Base-by-base conservation (phyloP, 2,113 vertebrate species). In the Scatophagus argus region DNA sequence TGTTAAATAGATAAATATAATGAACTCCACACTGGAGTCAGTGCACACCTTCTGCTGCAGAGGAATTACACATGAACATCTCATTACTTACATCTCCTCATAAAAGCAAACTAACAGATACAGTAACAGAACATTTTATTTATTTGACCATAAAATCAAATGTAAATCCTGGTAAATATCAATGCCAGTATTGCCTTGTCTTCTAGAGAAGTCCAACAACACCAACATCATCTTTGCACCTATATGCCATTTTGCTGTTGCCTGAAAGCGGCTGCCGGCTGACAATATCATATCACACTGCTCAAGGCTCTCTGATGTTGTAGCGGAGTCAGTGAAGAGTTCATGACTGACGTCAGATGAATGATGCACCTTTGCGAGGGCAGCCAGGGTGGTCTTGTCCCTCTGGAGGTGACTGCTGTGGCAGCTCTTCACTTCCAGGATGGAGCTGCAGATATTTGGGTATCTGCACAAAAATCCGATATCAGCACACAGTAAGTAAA, bases 381-480 rank as follows among this genome's bases (percentile, higher is more conserved):
- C 7, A 61, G 92, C 91, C 86, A 94, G 90, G 54, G 93, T 76
- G 38, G 86, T 76, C 31, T 95, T 89, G 0, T 89, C 88, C 66
- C 87, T 92, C 87, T 91, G 94, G 78, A 83, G 93, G 49, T 52
- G 3, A 74, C 8, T 6, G 9, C 74, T 84, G 52, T 85, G 93
- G 84, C 86, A 92, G 76, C 88, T 83, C 56, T 89, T 84, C 81
- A 74, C 86, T 81, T 93, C 93, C 54, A 91, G 86, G 84, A 89
- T 68, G 78, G 25, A 52, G 25, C 36, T 52, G 41, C 88, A 84
- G 87, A 85, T 90, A 74, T 93, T 90, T 38, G 86, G 86, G 39
- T 88, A 93, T 74, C 69, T 86, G 85, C 91, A 93, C 0, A 90
- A 89, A 76, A 89, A 79, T 46, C 55, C 55, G 36, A 54, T 25